A percentile compares a stretch with the other conserved stretches of the same genome.
These are phyloP conservation scores for Microtus agrestis DNA, from an alignment of 2,797 vertebrate species.

Conservation along the genomic window DNA sequence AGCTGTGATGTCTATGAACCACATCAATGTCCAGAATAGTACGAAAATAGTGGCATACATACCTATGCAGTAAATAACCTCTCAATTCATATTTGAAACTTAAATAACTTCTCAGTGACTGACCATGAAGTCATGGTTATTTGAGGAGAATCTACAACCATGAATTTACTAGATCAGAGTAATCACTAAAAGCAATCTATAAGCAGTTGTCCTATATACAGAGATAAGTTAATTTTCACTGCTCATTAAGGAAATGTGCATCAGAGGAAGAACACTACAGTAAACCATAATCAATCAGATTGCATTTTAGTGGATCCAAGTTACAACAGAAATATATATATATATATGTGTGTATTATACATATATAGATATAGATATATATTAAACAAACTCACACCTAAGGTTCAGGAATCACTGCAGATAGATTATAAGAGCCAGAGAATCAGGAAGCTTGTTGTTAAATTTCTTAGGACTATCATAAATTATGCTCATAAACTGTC, in stretches of 20 bases:
- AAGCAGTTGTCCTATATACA: not conserved
- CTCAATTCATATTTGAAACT: not conserved
- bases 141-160: not conserved
- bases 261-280: not conserved
- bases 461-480: not conserved
- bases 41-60: not conserved
- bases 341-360: no score
- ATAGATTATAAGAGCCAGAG: not conserved
- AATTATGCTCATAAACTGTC: not conserved
- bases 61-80: not conserved
- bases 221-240: no score
- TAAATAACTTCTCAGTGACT: not conserved
- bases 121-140: not conserved
- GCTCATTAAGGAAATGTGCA: not conserved
- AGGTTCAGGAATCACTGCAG: not conserved
- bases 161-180: no score
- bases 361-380: no score
- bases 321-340: not conserved
- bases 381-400: not conserved
- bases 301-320: not conserved
- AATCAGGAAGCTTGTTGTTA: not conserved
- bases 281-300: not conserved
- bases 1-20: not conserved
- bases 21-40: not conserved
- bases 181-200: not conserved